Conservation (phyloP, 2,888 invertebrate species). For the Ormia ochracea region DNA sequence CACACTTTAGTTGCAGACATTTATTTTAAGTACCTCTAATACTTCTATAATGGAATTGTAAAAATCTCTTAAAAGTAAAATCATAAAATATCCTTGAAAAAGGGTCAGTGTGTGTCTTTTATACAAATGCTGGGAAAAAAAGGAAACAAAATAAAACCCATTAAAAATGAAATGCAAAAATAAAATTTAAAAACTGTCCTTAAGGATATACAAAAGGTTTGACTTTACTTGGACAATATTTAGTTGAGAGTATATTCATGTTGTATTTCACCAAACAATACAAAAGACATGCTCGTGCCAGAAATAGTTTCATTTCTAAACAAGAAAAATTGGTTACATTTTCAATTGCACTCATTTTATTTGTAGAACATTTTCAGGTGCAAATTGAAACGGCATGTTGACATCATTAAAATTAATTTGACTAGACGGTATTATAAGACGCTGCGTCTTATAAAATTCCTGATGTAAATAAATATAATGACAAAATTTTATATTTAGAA, state of each 20-base stretch:
- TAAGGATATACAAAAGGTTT: conserved; percentile 5
- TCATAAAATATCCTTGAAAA: conserved; percentile 21
- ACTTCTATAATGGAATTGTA: not conserved
- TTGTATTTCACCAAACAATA: not conserved
- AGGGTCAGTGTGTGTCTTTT: conserved; percentile 35
- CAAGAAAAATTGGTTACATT: not conserved
- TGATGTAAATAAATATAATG: too few species aligned
- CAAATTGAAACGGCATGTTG: conserved; percentile 8
- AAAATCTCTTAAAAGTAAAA: not conserved
- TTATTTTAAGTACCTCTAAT: too few species aligned
- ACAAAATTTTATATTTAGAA: too few species aligned
- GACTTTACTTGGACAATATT: conserved; percentile 11
- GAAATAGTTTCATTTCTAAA: not conserved
- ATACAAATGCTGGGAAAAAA: not conserved
- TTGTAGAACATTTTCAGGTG: not conserved
- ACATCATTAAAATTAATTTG: conserved; percentile 43
- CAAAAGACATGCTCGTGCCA: not conserved
- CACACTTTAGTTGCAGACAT: too few species aligned
- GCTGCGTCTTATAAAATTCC: not conserved
- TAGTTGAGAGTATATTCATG: not conserved
- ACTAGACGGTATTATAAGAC: conserved; percentile 1
- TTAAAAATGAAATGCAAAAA: conserved; percentile 27
- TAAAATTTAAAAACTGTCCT: conserved; percentile 25
- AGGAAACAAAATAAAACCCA: not conserved
- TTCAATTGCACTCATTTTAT: conserved; percentile 24